Evolutionary conservation across 2,888 invertebrate genomes (phyloP).

Genomic region (Xestia xanthographa): DNA sequence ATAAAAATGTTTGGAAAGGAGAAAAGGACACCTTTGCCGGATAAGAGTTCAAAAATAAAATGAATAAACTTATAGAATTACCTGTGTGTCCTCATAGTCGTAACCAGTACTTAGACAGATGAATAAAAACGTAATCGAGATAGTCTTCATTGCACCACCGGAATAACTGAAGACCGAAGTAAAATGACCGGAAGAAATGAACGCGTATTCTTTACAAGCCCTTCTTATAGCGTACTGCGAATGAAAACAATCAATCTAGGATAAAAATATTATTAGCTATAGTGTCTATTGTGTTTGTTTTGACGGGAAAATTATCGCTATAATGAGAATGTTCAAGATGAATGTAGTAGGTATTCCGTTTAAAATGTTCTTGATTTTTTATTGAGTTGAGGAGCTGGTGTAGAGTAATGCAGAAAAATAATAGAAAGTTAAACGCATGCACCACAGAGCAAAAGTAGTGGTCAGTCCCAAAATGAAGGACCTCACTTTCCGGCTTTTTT

Average conservation of each 20-base stretch:
- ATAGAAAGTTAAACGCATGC: background rate
- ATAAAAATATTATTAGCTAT: constrained; percentile 25
- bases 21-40: background rate
- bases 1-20: background rate
- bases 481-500: background rate
- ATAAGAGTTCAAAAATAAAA: background rate
- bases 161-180: background rate
- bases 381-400: background rate
- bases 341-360: background rate
- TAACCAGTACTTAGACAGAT: background rate
- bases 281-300: constrained; percentile 1
- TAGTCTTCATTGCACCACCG: background rate
- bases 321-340: background rate
- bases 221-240: constrained; percentile 11
- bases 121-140: constrained; percentile 6
- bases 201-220: background rate
- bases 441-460: no score
- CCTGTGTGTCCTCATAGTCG: background rate
- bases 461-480: background rate
- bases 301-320: background rate
- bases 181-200: background rate
- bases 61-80: background rate
- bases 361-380: no score
- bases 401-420: background rate
- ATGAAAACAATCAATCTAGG: constrained; percentile 23